Evolutionary conservation across 1,140 invertebrate species (phyloP).

Genomic region (Nephila pilipes): DNA sequence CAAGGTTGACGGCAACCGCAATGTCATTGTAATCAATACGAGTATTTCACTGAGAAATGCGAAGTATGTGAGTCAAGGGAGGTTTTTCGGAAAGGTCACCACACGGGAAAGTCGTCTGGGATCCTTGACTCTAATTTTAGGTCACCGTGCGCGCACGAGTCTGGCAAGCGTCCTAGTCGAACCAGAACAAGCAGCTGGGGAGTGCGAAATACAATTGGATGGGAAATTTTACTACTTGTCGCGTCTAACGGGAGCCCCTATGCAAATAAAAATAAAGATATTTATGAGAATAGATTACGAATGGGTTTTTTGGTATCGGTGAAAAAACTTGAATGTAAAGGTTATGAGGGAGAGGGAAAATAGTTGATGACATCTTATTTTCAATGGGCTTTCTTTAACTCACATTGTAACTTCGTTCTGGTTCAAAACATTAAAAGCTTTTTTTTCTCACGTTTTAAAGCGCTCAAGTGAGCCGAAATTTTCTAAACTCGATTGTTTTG

Average conservation of each 20-base stretch:
- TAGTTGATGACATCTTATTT: no score
- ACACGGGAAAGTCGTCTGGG: background rate
- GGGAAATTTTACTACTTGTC: background rate
- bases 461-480: no score
- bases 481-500: no score
- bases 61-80: background rate
- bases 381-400: no score
- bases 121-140: conserved; percentile 38
- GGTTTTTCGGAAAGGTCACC: background rate
- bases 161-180: conserved; percentile 1
- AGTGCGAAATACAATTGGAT: background rate
- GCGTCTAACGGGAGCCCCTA: background rate
- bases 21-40: background rate
- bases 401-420: no score
- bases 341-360: no score
- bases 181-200: background rate
- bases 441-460: no score
- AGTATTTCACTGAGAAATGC: background rate
- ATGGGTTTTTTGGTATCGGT: no score
- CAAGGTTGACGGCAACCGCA: background rate
- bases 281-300: background rate
- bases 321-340: no score
- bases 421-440: no score
- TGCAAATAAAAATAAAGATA: conserved; percentile 17
- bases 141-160: background rate